Evolutionary conservation across 2,797 vertebrate genomes (phyloP).

Genomic region (Crocidura indochinensis): DNA sequence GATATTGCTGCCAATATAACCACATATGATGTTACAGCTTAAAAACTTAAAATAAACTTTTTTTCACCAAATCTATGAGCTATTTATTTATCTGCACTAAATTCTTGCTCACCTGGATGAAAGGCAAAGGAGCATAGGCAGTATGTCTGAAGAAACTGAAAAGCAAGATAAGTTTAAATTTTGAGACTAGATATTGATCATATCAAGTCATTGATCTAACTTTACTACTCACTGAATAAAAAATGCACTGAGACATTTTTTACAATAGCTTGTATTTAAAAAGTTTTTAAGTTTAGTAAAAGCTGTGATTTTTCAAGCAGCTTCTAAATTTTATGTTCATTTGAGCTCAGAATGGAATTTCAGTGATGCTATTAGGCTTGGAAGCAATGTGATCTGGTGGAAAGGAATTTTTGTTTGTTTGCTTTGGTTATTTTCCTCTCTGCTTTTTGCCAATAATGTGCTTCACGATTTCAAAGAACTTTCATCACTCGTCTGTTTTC

Average conservation of each 20-base stretch:
- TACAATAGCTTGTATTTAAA: slow-evolving; percentile 45
- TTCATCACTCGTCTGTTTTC: slow-evolving; percentile 32
- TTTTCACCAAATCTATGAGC: slow-evolving; percentile 62
- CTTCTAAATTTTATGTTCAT: slow-evolving; percentile 65
- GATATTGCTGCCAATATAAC: slow-evolving; percentile 64
- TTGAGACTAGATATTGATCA: slow-evolving; percentile 69
- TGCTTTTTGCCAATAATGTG: slow-evolving; percentile 35
- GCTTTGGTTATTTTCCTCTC: background rate
- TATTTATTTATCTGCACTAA: slow-evolving; percentile 67
- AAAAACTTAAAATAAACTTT: slow-evolving; percentile 72
- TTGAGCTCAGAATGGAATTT: slow-evolving; percentile 61
- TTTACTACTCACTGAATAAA: slow-evolving; percentile 72
- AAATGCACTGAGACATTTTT: slow-evolving; percentile 69
- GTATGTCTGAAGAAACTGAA: slow-evolving; percentile 11
- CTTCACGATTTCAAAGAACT: slow-evolving; percentile 45
- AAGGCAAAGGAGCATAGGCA: slow-evolving; percentile 52
- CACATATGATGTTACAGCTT: slow-evolving; percentile 8
- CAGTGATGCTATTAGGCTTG: background rate
- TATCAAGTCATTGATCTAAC: slow-evolving; percentile 64
- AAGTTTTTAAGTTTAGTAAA: slow-evolving; percentile 70
- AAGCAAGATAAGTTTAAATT: slow-evolving; percentile 65
- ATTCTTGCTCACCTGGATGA: slow-evolving; percentile 45
- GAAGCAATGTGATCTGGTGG: slow-evolving; percentile 8
- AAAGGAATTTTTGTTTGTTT: slow-evolving; percentile 57
- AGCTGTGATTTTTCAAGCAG: slow-evolving; percentile 67